Evolutionary conservation across 2,888 invertebrate species (phyloP).

Genomic region (Cheilosia vernalis): DNA sequence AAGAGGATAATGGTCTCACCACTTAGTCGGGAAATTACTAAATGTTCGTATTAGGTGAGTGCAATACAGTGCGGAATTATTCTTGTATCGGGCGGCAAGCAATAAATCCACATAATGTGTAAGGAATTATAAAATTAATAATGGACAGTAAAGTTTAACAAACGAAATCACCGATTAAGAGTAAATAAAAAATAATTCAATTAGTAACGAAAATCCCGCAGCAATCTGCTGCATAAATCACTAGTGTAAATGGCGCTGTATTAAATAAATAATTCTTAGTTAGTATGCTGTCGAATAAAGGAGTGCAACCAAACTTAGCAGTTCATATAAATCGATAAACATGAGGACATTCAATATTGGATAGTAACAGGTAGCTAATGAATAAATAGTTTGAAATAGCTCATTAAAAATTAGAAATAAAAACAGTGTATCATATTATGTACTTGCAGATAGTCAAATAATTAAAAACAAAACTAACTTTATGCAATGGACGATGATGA

Average conservation of each 20-base stretch:
- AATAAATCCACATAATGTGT: background rate
- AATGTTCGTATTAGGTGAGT: background rate
- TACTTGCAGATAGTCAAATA: background rate
- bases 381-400: background rate
- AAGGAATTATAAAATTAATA: no score
- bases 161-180: background rate
- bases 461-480: background rate
- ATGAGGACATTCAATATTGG: background rate
- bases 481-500: conserved; percentile 87
- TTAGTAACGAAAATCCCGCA: no score
- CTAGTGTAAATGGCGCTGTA: no score
- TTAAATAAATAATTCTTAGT: no score
- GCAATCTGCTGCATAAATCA: no score
- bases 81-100: background rate
- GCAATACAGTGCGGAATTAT: background rate
- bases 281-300: no score
- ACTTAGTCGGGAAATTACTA: background rate
- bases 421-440: background rate
- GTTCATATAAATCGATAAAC: no score
- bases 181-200: background rate
- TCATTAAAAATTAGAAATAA: background rate
- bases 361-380: background rate
- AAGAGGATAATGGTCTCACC: background rate
- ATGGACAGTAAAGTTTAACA: background rate
- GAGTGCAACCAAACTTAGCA: no score